Evolutionary conservation across 2,888 invertebrate species (phyloP).

Genomic region (Taphrorychus bicolor): DNA sequence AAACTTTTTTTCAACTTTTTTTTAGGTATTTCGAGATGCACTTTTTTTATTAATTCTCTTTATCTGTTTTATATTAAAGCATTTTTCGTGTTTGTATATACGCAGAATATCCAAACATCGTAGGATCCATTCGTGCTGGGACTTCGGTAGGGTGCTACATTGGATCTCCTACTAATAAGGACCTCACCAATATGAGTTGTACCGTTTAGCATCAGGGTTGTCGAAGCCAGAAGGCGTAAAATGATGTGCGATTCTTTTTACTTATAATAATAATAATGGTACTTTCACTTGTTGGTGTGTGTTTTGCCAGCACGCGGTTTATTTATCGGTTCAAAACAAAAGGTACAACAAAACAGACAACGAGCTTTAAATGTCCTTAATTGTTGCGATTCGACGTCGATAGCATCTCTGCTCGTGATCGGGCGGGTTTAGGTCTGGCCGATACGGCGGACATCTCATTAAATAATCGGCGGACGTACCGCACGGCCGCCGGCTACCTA

Average conservation of each 20-base stretch:
- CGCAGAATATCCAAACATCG: no score
- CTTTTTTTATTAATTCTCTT: no score
- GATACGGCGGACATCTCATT: conserved; percentile 22
- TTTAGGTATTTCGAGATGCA: no score
- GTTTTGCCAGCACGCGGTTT: neutral
- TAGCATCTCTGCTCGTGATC: conserved; percentile 21
- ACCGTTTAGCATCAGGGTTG: neutral
- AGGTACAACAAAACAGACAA: conserved; percentile 15
- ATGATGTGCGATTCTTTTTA: neutral
- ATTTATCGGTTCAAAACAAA: no score
- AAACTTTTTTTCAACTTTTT: no score
- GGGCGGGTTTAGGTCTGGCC: conserved; percentile 16
- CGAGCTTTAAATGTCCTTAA: conserved; percentile 22
- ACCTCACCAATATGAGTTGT: no score
- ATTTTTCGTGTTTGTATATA: no score
- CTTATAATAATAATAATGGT: no score
- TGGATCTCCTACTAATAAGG: no score
- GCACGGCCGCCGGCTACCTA: conserved; percentile 22
- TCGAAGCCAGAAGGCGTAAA: neutral
- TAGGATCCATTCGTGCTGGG: no score
- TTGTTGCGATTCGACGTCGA: conserved; percentile 20
- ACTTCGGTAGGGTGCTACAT: no score
- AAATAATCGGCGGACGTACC: conserved; percentile 24
- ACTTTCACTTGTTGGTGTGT: neutral
- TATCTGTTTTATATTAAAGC: no score